Evolutionary conservation across 1,140 invertebrate species (phyloP).

Genomic region (Eurosta solidaginis): DNA sequence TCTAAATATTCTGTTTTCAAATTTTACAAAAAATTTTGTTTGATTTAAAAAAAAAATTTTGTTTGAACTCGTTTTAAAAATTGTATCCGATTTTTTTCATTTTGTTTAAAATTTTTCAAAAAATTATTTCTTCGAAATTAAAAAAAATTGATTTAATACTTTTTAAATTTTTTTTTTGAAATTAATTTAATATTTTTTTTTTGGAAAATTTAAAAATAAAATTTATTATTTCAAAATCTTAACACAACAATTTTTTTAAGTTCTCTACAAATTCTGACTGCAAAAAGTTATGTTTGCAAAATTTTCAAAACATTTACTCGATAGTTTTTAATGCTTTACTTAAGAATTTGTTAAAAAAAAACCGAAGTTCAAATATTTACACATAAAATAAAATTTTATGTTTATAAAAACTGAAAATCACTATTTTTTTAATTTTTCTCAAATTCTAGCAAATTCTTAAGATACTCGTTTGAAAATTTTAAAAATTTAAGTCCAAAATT

Average conservation of each 20-base stretch:
- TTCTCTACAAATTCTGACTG: not conserved
- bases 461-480: too few relatives aligned
- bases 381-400: not conserved
- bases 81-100: not conserved
- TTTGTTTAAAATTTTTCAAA: not conserved
- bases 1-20: not conserved
- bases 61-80: not conserved
- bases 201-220: not conserved
- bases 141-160: not conserved
- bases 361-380: not conserved
- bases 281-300: not conserved
- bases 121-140: not conserved
- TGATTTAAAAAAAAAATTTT: too few relatives aligned
- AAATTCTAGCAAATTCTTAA: too few relatives aligned
- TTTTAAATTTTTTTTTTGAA: not conserved
- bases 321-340: not conserved
- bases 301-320: not conserved
- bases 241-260: not conserved
- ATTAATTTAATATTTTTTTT: too few relatives aligned
- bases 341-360: not conserved
- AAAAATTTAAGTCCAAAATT: too few relatives aligned
- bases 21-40: too few relatives aligned
- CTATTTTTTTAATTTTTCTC: not conserved
- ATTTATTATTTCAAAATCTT: not conserved
- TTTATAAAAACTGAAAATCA: not conserved